Conservation (phyloP, 2,797 vertebrate species). For the Pristis pectinata region DNA sequence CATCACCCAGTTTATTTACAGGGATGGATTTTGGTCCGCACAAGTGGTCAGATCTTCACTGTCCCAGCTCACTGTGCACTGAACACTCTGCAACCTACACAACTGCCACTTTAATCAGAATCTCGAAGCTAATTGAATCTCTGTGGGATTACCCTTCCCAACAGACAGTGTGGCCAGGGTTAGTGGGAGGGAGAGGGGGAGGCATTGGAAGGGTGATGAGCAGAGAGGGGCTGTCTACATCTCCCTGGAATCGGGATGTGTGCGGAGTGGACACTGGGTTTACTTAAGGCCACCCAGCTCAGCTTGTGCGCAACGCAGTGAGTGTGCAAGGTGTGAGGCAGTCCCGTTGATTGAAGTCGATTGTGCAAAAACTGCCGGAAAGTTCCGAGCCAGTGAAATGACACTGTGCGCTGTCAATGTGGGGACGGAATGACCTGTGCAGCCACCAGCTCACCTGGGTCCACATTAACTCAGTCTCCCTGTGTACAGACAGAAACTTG, state of each 20-base stretch:
- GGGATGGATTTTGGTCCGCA: background rate
- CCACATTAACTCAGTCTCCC: constrained; percentile 65
- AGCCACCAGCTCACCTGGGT: constrained; percentile 58
- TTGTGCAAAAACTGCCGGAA: background rate
- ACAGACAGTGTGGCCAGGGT: too few species aligned
- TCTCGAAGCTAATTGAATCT: too few species aligned
- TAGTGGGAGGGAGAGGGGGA: background rate
- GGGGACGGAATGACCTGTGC: background rate
- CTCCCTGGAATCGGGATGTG: background rate
- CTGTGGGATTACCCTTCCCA: too few species aligned
- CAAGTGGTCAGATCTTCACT: background rate
- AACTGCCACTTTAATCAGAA: too few species aligned
- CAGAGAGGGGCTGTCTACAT: background rate
- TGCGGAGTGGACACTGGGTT: background rate
- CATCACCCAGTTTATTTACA: too few species aligned
- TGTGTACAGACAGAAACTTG: constrained; percentile 17
- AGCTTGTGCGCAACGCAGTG: background rate
- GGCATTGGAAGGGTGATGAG: background rate
- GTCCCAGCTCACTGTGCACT: background rate
- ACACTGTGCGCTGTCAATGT: background rate
- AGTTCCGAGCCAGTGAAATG: background rate
- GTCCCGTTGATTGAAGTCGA: background rate
- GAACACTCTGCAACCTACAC: background rate
- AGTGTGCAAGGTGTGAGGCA: background rate
- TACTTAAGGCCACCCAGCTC: background rate